A percentile compares a stretch with the other conserved stretches of the same genome.
phyloP scores from a whole-genome alignment of 2,888 invertebrate genomes.

The Rhopalosiphum nymphaeae region DNA sequence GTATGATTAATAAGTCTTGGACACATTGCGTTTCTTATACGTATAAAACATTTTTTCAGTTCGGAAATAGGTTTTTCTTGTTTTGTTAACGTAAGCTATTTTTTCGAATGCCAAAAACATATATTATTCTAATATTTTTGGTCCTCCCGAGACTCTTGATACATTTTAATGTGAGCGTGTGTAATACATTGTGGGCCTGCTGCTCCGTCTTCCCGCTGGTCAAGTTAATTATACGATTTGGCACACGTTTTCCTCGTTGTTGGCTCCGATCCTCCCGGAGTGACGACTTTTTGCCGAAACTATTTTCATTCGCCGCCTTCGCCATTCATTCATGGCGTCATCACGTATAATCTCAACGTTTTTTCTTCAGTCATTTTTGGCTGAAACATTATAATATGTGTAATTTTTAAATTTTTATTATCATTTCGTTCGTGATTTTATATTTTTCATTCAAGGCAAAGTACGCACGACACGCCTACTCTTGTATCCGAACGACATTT shows the following conservation, averaged over 20 bases:
- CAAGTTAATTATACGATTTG: constrained; percentile 62
- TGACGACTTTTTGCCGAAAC: constrained; percentile 56
- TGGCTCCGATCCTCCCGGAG: constrained; percentile 45
- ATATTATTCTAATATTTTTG: constrained; percentile 36
- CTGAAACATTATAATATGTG: background rate
- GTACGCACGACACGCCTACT: constrained; percentile 14
- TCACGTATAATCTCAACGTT: background rate
- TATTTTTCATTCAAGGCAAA: constrained; percentile 27
- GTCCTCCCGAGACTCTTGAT: background rate
- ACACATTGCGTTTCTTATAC: background rate
- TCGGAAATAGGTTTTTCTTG: constrained; percentile 2
- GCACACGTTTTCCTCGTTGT: constrained; percentile 40
- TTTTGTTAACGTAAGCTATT: constrained; percentile 8
- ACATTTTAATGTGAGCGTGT: background rate
- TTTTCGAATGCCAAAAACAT: constrained; percentile 38
- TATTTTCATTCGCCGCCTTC: constrained; percentile 58
- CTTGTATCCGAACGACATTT: background rate
- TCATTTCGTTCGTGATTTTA: background rate
- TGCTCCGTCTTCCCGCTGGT: constrained; percentile 24
- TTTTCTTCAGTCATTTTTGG: constrained; percentile 37
- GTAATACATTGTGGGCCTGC: background rate
- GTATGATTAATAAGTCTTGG: background rate
- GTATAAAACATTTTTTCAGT: background rate
- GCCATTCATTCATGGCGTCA: constrained; percentile 58
- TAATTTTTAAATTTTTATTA: background rate